Evolutionary conservation across 2,113 vertebrate genomes (phyloP).

Genomic region (Blennius ocellaris): DNA sequence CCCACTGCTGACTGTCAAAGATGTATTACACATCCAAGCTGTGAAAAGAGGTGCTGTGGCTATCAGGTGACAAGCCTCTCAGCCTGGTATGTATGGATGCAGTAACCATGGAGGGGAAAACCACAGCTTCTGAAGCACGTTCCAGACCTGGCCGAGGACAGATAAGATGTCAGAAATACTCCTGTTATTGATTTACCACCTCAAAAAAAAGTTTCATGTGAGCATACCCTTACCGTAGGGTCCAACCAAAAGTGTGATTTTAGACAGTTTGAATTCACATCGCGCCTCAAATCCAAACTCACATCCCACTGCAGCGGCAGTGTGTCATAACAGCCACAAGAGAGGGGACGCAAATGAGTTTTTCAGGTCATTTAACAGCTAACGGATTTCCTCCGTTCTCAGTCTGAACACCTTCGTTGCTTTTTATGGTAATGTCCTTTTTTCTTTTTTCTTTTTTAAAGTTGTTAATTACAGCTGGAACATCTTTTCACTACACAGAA

Average conservation of each 20-base stretch:
- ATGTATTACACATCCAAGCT: slow-evolving; percentile 19
- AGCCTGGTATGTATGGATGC: slow-evolving; percentile 8
- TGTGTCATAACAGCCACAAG: slow-evolving; percentile 14
- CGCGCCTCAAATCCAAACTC: slow-evolving; percentile 1
- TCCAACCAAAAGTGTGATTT: slow-evolving; percentile 3
- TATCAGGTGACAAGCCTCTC: slow-evolving; percentile 34
- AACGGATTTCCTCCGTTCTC: slow-evolving; percentile 25
- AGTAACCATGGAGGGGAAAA: slow-evolving; percentile 2
- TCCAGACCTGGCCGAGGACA: slow-evolving; percentile 51
- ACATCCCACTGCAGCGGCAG: not conserved
- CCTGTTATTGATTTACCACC: slow-evolving; percentile 31
- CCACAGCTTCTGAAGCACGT: slow-evolving; percentile 45
- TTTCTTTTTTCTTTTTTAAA: not conserved
- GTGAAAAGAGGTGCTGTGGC: slow-evolving; percentile 18
- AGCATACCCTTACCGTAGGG: slow-evolving; percentile 5
- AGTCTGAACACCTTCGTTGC: slow-evolving; percentile 18
- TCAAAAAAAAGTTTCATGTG: slow-evolving; percentile 20
- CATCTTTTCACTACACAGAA: not conserved
- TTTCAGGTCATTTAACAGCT: slow-evolving; percentile 40
- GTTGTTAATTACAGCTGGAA: not conserved
- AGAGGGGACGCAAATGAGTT: slow-evolving; percentile 23
- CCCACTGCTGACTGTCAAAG: slow-evolving; percentile 33
- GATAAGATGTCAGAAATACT: slow-evolving; percentile 43
- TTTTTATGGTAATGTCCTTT: slow-evolving; percentile 2
- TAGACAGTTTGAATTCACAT: slow-evolving; percentile 15